phyloP scores from a whole-genome alignment of 2,888 invertebrate genomes.

The Embidobia sp. region DNA sequence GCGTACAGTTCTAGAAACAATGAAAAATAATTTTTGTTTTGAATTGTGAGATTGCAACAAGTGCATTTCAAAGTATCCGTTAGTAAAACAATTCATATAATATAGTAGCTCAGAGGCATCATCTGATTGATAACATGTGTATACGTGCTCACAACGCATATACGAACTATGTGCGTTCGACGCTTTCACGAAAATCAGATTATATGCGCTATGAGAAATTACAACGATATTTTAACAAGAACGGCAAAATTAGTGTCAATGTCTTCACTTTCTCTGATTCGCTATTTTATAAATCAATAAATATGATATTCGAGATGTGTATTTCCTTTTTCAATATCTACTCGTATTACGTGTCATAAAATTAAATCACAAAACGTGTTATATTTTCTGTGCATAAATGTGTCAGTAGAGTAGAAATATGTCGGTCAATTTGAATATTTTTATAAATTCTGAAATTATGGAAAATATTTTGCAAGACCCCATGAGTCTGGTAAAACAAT shows the following conservation, averaged over 20 bases:
- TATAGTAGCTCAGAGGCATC: constrained; percentile 47
- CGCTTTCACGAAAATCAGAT: constrained; percentile 39
- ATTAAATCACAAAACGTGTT: no score
- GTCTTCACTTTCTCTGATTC: no score
- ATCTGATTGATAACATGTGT: constrained; percentile 50
- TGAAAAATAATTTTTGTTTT: not conserved
- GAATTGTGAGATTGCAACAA: constrained; percentile 24
- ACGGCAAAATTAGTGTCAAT: constrained; percentile 33
- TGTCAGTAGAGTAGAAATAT: no score
- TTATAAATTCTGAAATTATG: no score
- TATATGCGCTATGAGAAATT: constrained; percentile 35
- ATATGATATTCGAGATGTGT: no score
- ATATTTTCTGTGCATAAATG: no score
- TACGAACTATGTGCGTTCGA: constrained; percentile 17
- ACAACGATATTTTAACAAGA: constrained; percentile 13
- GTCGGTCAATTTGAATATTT: no score
- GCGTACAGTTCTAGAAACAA: not conserved
- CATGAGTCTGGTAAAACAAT: no score
- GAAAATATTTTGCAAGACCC: no score
- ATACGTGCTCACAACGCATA: constrained; percentile 25
- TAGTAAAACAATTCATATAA: constrained; percentile 44
- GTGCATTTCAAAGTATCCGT: constrained; percentile 36
- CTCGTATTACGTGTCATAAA: no score
- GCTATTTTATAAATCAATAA: no score
- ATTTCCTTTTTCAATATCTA: no score